Evolutionary conservation across 1,140 invertebrate genomes (phyloP).

Genomic region (Magallana gigas): DNA sequence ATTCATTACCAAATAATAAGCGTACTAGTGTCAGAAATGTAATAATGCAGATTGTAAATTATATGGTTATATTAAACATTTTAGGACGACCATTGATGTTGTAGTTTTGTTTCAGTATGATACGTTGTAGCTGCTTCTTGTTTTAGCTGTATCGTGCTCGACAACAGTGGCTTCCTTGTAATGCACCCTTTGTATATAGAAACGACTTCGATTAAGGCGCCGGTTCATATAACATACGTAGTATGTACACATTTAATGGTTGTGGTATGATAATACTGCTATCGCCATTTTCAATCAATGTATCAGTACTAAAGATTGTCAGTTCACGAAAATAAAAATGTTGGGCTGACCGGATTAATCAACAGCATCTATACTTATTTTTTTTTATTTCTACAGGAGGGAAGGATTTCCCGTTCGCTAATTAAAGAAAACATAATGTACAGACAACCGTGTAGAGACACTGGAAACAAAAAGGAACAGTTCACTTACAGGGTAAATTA

Average conservation of each 20-base stretch:
- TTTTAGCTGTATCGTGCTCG: slow-evolving; percentile 54
- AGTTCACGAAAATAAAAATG: too few relatives aligned
- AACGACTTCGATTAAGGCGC: neutral
- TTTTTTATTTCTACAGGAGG: slow-evolving; percentile 15
- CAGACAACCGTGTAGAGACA: slow-evolving; percentile 39
- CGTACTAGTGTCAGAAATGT: too few relatives aligned
- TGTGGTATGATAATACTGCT: neutral
- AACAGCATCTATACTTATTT: too few relatives aligned
- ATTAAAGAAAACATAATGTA: neutral
- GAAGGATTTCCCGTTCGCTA: slow-evolving; percentile 35
- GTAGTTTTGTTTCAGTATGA: slow-evolving; percentile 1
- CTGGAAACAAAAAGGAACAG: slow-evolving; percentile 47
- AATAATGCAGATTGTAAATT: too few relatives aligned
- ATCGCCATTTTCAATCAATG: too few relatives aligned
- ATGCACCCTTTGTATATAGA: slow-evolving; percentile 53
- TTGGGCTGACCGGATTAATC: too few relatives aligned
- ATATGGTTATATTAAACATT: neutral
- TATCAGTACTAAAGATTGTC: too few relatives aligned
- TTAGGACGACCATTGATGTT: neutral
- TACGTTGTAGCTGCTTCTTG: neutral
- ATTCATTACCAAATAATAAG: neutral
- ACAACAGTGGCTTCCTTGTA: slow-evolving; percentile 55
- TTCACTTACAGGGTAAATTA: slow-evolving; percentile 46
- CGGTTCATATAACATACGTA: slow-evolving; percentile 44
- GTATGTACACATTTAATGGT: neutral